Evolutionary conservation across 2,797 vertebrate genomes (phyloP).

Genomic region (Liparis tanakae): DNA sequence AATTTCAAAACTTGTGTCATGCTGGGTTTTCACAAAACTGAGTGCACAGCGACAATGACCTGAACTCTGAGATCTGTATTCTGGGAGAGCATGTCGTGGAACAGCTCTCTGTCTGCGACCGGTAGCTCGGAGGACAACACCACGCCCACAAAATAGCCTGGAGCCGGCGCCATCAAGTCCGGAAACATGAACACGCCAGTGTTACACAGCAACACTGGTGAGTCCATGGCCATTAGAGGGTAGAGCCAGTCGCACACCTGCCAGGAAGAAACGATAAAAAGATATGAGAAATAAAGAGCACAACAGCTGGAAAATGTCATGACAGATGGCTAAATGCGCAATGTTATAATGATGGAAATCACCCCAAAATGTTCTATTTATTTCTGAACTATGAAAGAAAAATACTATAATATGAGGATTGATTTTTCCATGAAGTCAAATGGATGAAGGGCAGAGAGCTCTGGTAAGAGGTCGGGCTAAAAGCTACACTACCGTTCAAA

Average conservation of each 20-base stretch:
- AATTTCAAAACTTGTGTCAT: neutral
- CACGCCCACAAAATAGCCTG: slow-evolving; percentile 93
- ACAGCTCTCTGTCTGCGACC: slow-evolving; percentile 84
- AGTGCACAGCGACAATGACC: slow-evolving; percentile 78
- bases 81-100: slow-evolving; percentile 92
- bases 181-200: slow-evolving; percentile 98
- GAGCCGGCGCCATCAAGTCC: slow-evolving; percentile 89
- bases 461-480: neutral
- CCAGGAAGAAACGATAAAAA: slow-evolving; percentile 18
- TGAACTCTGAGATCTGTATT: slow-evolving; percentile 95
- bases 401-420: neutral
- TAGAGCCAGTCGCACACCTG: slow-evolving; percentile 98
- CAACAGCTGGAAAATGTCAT: neutral
- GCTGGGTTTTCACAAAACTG: slow-evolving; percentile 1
- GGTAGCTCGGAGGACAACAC: slow-evolving; percentile 93
- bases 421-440: neutral
- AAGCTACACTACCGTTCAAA: too few species aligned
- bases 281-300: neutral
- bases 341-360: neutral
- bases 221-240: slow-evolving; percentile 91
- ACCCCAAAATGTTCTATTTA: rapidly evolving
- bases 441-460: neutral
- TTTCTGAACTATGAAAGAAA: neutral
- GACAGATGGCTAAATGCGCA: neutral
- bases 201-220: slow-evolving; percentile 92